These are phyloP conservation scores for Drosophila paramelanica DNA, from an alignment of 2,888 invertebrate species.

Conservation along the genomic window DNA sequence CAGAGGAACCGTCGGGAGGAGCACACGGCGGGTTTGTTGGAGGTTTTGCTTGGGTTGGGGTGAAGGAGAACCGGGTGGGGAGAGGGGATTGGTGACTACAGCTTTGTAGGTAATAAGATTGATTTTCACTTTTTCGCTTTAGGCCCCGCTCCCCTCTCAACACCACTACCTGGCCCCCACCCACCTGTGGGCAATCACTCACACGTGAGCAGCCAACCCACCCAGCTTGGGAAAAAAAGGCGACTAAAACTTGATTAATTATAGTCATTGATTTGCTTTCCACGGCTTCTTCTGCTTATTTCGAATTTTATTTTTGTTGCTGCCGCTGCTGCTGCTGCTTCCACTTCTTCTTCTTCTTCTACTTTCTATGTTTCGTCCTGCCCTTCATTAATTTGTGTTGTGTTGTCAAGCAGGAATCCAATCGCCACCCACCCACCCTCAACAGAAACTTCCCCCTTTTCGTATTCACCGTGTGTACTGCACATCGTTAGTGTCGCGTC, in stretches of 20 bases:
- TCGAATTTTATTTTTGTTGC: neutral
- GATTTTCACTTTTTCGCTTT: constrained; percentile 78
- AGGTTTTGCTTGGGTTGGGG: constrained; percentile 3
- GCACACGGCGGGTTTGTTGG: neutral
- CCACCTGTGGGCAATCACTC: constrained; percentile 63
- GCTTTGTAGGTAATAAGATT: constrained; percentile 74
- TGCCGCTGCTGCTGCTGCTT: constrained; percentile 9
- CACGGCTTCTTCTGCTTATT: constrained; percentile 60
- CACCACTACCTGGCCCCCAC: neutral
- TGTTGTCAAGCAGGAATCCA: constrained; percentile 40
- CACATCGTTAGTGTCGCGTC: constrained; percentile 38
- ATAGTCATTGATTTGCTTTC: constrained; percentile 80
- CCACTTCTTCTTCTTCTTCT: constrained; percentile 19
- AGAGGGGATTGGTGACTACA: neutral
- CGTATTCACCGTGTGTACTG: constrained; percentile 5
- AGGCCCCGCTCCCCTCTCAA: neutral
- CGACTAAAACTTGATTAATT: constrained; percentile 77
- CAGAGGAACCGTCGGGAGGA: neutral
- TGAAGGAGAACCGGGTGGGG: no score
- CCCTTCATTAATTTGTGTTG: constrained; percentile 71
- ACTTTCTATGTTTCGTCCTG: constrained; percentile 30
- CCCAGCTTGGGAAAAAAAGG: constrained; percentile 1
- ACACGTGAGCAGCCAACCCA: constrained; percentile 54
- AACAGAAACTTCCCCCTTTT: neutral
- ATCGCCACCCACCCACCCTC: neutral